A percentile compares a stretch with the other conserved stretches of the same genome.
Conservation (phyloP, 92 coral and sea anemone species). For the Virgularia gustaviana region DNA sequence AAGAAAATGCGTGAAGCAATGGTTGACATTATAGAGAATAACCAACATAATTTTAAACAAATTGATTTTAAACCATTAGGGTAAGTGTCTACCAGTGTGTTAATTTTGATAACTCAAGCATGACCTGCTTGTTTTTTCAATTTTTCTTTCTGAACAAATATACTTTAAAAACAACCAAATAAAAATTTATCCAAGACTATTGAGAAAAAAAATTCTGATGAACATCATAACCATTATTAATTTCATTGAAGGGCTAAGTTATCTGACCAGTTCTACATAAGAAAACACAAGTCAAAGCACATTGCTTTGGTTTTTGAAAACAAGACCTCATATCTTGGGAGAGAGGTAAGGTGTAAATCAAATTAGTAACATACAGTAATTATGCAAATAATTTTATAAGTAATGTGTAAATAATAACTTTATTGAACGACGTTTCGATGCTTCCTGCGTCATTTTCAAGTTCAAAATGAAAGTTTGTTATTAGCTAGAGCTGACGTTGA, state of each 20-base stretch:
- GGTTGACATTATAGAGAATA: conserved; percentile 70
- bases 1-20: conserved; percentile 73
- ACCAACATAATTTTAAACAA: conserved; percentile 27
- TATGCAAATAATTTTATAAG: background rate
- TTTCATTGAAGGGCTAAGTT: background rate
- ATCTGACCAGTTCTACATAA: conserved; percentile 38
- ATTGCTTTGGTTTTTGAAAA: conserved; percentile 73
- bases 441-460: too few species aligned
- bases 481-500: too few species aligned
- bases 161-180: too few species aligned
- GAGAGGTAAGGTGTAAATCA: conserved; percentile 60
- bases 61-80: conserved; percentile 66
- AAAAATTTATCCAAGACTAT: background rate
- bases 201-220: background rate
- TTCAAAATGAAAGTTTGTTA: too few species aligned
- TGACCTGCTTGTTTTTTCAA: too few species aligned
- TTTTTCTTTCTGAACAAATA: too few species aligned
- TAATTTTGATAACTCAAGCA: too few species aligned
- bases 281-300: conserved; percentile 41
- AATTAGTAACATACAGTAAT: background rate
- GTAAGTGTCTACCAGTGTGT: too few species aligned
- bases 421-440: too few species aligned
- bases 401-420: background rate
- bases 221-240: background rate
- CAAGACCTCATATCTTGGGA: conserved; percentile 76